Evolutionary conservation across 2,113 vertebrate species (phyloP).

Genomic region (Onychorhynchus coronatus): DNA sequence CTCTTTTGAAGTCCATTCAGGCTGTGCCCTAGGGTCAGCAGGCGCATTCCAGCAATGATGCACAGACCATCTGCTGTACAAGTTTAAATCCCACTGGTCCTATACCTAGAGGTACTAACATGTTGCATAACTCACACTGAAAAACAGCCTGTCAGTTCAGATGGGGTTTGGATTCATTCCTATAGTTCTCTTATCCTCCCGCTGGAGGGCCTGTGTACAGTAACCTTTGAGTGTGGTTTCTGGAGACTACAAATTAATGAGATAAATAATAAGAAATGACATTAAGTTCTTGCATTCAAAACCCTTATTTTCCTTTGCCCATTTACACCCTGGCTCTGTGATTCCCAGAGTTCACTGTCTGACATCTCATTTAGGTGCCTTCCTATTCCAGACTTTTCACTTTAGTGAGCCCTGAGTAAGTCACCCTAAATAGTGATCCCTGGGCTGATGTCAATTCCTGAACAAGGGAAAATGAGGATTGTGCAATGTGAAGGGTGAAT

Average conservation of each 20-base stretch:
- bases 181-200: slow-evolving; percentile 26
- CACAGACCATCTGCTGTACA: slow-evolving; percentile 56
- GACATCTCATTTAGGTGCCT: neutral
- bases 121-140: slow-evolving; percentile 43
- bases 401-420: neutral
- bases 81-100: slow-evolving; percentile 62
- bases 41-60: slow-evolving; percentile 62
- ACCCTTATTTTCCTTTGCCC: neutral
- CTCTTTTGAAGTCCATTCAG: slow-evolving; percentile 69
- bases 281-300: neutral
- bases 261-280: neutral
- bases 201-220: slow-evolving; percentile 10
- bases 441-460: neutral
- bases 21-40: slow-evolving; percentile 61
- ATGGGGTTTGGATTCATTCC: slow-evolving; percentile 20
- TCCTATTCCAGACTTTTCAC: neutral
- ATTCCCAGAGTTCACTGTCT: neutral
- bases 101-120: slow-evolving; percentile 57
- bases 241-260: slow-evolving; percentile 5
- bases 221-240: slow-evolving; percentile 3
- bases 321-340: neutral
- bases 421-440: neutral
- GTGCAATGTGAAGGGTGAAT: neutral
- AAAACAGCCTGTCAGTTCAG: slow-evolving; percentile 52
- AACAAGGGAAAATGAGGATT: neutral